phyloP scores from a whole-genome alignment of 2,113 vertebrate species.

The Tauraco erythrolophus region DNA sequence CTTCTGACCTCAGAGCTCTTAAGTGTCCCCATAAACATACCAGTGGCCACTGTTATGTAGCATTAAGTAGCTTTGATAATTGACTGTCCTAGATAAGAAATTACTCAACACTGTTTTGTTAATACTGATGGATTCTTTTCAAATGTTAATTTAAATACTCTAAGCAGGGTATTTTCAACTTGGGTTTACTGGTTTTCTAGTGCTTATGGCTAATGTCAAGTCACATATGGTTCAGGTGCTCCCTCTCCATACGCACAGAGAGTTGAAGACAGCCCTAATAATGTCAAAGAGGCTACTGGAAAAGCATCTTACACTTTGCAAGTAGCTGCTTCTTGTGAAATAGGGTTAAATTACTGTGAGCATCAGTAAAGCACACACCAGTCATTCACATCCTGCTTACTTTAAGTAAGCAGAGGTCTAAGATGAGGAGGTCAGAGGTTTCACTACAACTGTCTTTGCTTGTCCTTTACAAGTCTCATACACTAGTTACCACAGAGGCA shows the following conservation, averaged over 20 bases:
- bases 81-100: neutral
- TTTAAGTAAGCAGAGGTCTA: neutral
- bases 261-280: neutral
- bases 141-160: neutral
- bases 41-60: neutral
- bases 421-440: neutral
- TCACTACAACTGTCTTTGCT: neutral
- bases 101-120: neutral
- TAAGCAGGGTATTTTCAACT: neutral
- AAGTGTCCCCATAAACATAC: neutral
- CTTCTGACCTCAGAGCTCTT: neutral
- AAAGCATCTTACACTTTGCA: neutral
- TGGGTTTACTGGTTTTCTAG: neutral
- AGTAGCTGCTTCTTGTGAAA: neutral
- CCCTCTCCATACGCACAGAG: neutral
- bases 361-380: neutral
- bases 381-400: neutral
- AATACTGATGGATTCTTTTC: neutral
- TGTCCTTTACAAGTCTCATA: neutral
- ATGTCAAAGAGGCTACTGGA: neutral
- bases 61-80: neutral
- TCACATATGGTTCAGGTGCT: neutral
- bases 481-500: neutral
- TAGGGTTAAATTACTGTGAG: neutral
- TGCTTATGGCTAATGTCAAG: neutral